Conservation (phyloP, 2,797 vertebrate species). For the Phaenicophaeus curvirostris region DNA sequence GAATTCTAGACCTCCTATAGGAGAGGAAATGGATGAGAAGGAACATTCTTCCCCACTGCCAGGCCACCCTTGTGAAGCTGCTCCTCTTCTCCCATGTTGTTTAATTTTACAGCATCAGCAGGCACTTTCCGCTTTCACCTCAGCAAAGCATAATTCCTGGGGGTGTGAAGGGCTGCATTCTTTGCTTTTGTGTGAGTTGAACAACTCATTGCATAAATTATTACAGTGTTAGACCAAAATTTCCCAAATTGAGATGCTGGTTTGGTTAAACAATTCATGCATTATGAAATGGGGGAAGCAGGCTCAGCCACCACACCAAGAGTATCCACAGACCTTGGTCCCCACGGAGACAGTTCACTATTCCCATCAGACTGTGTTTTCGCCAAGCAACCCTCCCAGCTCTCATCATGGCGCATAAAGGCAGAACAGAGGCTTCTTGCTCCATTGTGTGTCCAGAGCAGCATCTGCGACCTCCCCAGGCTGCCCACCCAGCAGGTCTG, state of each 20-base stretch:
- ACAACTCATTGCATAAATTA: not conserved
- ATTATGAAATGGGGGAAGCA: not conserved
- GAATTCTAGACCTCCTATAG: not conserved
- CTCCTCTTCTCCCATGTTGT: not conserved
- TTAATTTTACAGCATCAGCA: not conserved
- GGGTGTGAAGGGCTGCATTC: too few relatives aligned
- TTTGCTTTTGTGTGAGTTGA: not conserved
- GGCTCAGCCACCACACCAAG: not conserved
- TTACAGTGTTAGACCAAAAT: not conserved
- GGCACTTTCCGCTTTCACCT: not conserved
- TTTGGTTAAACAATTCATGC: not conserved
- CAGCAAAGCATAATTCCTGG: not conserved
- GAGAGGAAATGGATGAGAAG: not conserved
- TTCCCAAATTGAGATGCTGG: not conserved
- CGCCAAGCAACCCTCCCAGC: not conserved
- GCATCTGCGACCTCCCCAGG: too few relatives aligned
- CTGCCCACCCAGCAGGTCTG: too few relatives aligned
- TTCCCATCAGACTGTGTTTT: fast-evolving
- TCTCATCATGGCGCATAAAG: fast-evolving
- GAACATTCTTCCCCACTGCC: not conserved
- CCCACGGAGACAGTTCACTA: fast-evolving
- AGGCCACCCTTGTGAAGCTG: not conserved
- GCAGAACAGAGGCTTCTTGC: fast-evolving
- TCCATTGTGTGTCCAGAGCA: fast-evolving
- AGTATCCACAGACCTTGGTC: fast-evolving